phyloP scores from a whole-genome alignment of 2,797 vertebrate genomes.

The Danio choprae region DNA sequence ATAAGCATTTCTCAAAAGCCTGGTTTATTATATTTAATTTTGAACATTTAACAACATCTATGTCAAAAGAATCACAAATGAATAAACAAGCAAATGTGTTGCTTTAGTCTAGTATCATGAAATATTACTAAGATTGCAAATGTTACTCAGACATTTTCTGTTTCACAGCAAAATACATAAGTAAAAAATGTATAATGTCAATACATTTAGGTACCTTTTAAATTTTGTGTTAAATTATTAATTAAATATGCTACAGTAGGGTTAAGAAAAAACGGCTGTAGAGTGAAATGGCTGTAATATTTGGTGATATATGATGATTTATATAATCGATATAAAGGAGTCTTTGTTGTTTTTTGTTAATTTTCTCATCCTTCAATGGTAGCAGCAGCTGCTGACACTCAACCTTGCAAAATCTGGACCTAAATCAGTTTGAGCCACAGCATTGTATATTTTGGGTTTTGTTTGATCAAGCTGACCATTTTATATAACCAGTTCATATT shows the following conservation, averaged over 20 bases:
- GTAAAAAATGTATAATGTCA: no score
- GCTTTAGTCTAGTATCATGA: background rate
- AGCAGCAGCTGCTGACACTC: background rate
- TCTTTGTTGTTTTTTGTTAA: constrained; percentile 6
- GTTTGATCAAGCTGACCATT: background rate
- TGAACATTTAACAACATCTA: background rate
- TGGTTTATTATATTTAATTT: background rate
- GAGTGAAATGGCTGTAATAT: background rate
- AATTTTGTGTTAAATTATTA: background rate
- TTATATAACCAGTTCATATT: no score
- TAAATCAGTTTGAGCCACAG: background rate
- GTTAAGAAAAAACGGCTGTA: background rate
- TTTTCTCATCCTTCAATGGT: background rate
- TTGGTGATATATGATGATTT: constrained; percentile 2
- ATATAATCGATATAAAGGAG: background rate
- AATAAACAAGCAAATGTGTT: background rate
- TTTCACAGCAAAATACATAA: no score
- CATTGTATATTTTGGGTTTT: background rate
- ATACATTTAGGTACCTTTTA: background rate
- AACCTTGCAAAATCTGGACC: background rate
- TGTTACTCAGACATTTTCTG: background rate
- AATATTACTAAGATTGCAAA: constrained; percentile 2
- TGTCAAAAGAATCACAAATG: background rate
- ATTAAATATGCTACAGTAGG: background rate
- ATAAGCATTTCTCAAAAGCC: background rate